Base-by-base conservation (phyloP, 2,113 vertebrate genomes). In the Larimichthys polyactis region DNA sequence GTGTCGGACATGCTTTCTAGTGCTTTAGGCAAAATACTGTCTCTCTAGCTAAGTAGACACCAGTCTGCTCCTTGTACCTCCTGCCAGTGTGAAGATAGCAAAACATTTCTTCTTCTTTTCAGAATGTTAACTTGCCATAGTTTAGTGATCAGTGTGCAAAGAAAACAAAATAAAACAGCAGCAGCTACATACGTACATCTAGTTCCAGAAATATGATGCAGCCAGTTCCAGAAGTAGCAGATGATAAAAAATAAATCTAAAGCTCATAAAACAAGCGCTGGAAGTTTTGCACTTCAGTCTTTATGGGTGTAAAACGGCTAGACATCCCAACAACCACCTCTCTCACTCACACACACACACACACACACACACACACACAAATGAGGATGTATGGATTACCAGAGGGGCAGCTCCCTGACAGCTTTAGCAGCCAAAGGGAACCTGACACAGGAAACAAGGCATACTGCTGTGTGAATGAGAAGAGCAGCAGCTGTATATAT, bases 311-410 rank as follows among this genome's bases (percentile, higher is more conserved):
- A 22, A 80, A 77, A 68, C 5, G 29, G 72, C 24, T 52, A 24
- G 36, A 80, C 2, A 19, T 49, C 44, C n/a, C 43, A 32, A 43
- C 60, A 46, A 7, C 24, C 57, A 68, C 64, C 60, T 27, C 59
- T 32, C 72, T 52, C 81, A 2, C 36, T 6, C 32, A 6, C 32
- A 40, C 72, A 65, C 49, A 69, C 54, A 72, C 60, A 52, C 67
- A 71, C 76, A 60, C 49, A 69, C 55, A 73, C 60, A 52, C 68
- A 70, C 76, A 67, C 66, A 60, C 36, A 43, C 1, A 46, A 19
- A 89, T 10, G 63, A 85, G 84, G 83, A 86, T 58, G 83, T 82
- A 88, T 87, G 66, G 86, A 81, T 93, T 86, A 88, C 73, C 29
- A 76, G 17, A 62, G 19, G 46, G 51, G 49, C 78, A 32, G 27